Base-by-base conservation (phyloP, 2,113 vertebrate genomes). In the Cyphomyrus plagiostoma region DNA sequence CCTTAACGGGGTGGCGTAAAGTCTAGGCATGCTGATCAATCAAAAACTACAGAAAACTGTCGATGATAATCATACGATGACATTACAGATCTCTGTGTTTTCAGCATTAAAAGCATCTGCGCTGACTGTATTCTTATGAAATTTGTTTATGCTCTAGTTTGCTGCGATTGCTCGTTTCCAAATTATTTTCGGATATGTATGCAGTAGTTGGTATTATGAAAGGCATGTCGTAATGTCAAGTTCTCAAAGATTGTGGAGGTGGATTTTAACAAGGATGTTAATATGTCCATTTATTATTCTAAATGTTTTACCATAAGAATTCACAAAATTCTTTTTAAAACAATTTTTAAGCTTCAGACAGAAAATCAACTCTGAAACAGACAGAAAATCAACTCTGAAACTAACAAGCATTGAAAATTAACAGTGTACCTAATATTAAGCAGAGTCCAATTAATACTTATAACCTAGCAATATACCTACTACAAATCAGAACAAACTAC, bases 21-120 rank as follows among this genome's bases (percentile, higher is more conserved):
- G 91, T 91, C 90, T 93, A 88, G 50, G 52, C 48, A 56, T 26
- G 88, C 74, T 87, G 90, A 83, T 90, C 52, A 88, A 92, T 88
- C 88, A 90, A 39, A 92, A 91, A 92, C 90, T 42, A 88, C n/a
- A 90, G 83, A 92, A 84, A 70, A 10, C n/a, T 87, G 7, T 0
- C 52, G 50, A 39, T 48, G 66, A 89, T 89, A 56, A 88, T 66
- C 66, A 50, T 84, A 77, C 74, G 35, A 30, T 21, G 53, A 56
- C 19, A 56, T 23, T 7, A 7, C 53, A 56, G 0, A 56, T 56
- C 53, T 56, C 1, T 21, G 5, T 70, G 10, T 46, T 21, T 45
- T 1, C 30, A 87, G 77, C 42, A 77, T 48, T 30, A 62, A 66
- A 62, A 52, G 3, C 10, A 39, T 56, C 49, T 86, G 45, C 21